Percentiles rank a stretch among this genome's conserved stretches.
Evolutionary conservation across 2,888 invertebrate species (phyloP).

Genomic region (Syrphus vitripennis): DNA sequence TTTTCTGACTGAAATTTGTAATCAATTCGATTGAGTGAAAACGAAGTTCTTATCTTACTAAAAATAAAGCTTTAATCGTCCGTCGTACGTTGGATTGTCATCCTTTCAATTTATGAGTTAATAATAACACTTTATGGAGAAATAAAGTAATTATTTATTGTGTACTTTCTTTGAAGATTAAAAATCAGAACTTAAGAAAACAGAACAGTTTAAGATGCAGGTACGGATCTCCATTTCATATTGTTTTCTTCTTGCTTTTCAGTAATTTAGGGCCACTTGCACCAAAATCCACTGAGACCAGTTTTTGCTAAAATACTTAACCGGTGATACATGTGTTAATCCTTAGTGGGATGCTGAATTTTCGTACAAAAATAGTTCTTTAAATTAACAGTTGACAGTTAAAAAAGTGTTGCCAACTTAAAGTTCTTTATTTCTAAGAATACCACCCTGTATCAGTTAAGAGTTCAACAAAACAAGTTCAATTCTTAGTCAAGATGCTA

Average conservation of each 20-base stretch:
- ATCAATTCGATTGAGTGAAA: neutral
- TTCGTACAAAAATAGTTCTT: no score
- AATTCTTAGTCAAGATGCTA: no score
- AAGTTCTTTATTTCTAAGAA: no score
- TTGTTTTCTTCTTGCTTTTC: no score
- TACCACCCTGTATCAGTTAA: no score
- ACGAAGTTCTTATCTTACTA: neutral
- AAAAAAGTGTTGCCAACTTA: no score
- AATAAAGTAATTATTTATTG: neutral
- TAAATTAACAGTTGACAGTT: no score
- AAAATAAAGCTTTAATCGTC: neutral
- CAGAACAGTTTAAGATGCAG: neutral
- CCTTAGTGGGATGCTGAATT: no score
- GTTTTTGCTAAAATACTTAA: no score
- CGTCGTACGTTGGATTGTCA: neutral
- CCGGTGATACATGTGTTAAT: neutral
- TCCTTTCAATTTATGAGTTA: neutral
- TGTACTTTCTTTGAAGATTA: neutral
- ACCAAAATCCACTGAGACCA: no score
- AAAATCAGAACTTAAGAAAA: neutral
- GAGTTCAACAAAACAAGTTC: no score
- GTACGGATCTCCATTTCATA: neutral
- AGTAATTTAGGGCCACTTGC: no score
- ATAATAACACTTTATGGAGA: neutral
- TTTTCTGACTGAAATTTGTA: neutral